A percentile compares a stretch with the other conserved stretches of the same genome.
Conservation (phyloP, 2,888 invertebrate genomes). For the Trachelus stipa region DNA sequence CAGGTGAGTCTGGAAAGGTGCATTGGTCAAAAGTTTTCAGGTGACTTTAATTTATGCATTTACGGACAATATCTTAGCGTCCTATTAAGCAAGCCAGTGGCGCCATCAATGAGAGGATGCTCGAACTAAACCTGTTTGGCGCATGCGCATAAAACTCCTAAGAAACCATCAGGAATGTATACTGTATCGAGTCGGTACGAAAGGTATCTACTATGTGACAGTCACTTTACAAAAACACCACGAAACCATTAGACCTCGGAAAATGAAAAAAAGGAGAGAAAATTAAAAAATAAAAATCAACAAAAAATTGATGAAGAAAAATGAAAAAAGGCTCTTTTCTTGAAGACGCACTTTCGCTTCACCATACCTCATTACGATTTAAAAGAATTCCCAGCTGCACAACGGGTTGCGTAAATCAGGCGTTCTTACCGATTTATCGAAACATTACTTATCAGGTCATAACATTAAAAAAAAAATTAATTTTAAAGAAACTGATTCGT, state of each 20-base stretch:
- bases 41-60: background rate
- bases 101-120: constrained; percentile 45
- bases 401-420: background rate
- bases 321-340: background rate
- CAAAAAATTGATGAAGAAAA: constrained; percentile 1
- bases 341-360: background rate
- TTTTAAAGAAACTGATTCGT: background rate
- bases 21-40: background rate
- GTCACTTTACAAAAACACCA: background rate
- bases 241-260: background rate
- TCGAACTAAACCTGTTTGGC: constrained; percentile 29
- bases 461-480: background rate
- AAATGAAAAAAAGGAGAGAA: constrained; percentile 11
- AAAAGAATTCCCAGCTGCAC: background rate
- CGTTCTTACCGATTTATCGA: background rate
- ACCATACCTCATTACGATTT: background rate
- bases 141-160: constrained; percentile 28
- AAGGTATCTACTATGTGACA: constrained; percentile 29
- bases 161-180: constrained; percentile 15
- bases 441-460: background rate
- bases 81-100: constrained; percentile 48
- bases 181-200: constrained; percentile 36
- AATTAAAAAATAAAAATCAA: constrained; percentile 16
- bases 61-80: constrained; percentile 52
- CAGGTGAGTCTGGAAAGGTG: background rate